Percentiles rank a stretch among this genome's conserved stretches.
Conservation (phyloP, 2,888 invertebrate species). For the Syrista parreyssii region DNA sequence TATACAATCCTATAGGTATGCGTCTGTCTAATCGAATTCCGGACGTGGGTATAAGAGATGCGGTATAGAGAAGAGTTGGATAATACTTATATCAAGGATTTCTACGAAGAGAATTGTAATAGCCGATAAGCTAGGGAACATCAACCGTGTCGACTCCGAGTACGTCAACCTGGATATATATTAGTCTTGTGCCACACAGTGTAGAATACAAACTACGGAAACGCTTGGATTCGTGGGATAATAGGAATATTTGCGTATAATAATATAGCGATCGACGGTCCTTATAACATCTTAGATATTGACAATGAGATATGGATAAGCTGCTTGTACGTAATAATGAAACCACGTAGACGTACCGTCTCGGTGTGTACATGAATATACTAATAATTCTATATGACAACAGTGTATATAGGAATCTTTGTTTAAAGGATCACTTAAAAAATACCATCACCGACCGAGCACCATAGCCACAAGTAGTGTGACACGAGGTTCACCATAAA, state of each 20-base stretch:
- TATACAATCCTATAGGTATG: background rate
- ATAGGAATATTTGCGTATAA: background rate
- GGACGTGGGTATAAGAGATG: background rate
- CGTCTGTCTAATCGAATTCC: background rate
- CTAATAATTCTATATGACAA: background rate
- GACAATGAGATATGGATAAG: background rate
- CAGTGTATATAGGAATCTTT: background rate
- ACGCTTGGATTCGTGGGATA: constrained; percentile 1
- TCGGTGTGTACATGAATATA: background rate
- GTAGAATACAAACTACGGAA: constrained; percentile 33
- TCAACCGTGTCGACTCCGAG: constrained; percentile 25
- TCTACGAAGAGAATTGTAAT: background rate
- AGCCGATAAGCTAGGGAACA: constrained; percentile 23
- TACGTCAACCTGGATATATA: constrained; percentile 22
- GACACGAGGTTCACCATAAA: constrained; percentile 19
- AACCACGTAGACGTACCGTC: background rate
- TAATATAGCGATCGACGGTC: background rate
- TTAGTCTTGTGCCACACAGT: constrained; percentile 31
- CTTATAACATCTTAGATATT: background rate
- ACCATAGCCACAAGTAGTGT: constrained; percentile 29
- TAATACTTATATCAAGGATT: background rate
- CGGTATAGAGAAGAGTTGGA: background rate
- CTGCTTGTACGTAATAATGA: background rate
- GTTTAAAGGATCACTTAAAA: background rate
- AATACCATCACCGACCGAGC: constrained; percentile 44